Evolutionary conservation across 2,888 invertebrate genomes (phyloP), one percentile per base, ranked within the genome.

Genomic region (Ichneumoninae sp.): DNA sequence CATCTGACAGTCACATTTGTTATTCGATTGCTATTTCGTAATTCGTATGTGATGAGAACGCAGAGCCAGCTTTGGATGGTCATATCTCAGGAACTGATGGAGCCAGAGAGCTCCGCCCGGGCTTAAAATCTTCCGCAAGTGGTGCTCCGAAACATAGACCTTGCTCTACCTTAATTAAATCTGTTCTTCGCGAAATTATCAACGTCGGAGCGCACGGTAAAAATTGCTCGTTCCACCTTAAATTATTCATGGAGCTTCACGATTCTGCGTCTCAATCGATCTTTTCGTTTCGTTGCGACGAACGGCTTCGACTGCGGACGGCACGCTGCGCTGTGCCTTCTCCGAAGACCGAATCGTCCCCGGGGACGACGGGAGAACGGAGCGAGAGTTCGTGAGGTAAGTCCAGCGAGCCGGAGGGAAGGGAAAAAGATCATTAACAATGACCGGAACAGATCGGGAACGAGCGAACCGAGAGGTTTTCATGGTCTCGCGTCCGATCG

Each of bases 361-460:
- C 13, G 16, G 75, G 75, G 75, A 75, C 65, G 57, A 22, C 26
- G 26, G 19, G 52, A 44, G 26, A 26, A 26, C 8, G 33, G 16
- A 19, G 13, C 65, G 74, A 65, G 52, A 63, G 74, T 65, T 60
- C 52, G 52, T 22, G 16, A 60, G n/a, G 73, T 19, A 57, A 73
- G 60, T 73, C 65, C n/a, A 8, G 7, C 3, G 60, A 44, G 63
- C 30, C 16, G 7, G 30, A 30, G 13, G 16, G 30, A 30, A 16
- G 44, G 73, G 60, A 74, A 75, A 75, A 75, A 65, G 75, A 75
- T 75, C 50, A 75, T 75, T 66, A 75, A 75, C 73, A 74, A 74
- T 74, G 73, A 75, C 65, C 52, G 75, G 75, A 75, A 75, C 75
- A 50, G 66, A 65, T 75, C 65, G 65, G 47, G 74, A 75, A 65